These are phyloP conservation scores for Zosterops hypoxanthus DNA, from an alignment of 2,113 vertebrate species.

Conservation along the genomic window DNA sequence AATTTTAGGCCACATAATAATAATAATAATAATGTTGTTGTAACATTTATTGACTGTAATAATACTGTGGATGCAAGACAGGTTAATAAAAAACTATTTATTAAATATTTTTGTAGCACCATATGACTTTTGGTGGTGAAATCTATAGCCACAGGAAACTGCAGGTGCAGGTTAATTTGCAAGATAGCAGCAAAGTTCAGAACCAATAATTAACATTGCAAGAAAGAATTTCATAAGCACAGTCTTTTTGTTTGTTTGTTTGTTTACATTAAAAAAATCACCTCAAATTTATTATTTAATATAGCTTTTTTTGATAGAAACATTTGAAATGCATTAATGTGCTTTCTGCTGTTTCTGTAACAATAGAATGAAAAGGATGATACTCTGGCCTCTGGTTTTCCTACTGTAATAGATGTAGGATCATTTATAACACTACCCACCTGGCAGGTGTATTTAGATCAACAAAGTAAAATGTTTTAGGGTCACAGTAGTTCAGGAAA, in stretches of 20 bases:
- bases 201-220: not conserved
- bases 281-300: not conserved
- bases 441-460: not conserved
- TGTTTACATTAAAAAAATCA: not conserved
- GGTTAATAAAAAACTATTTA: conserved; percentile 52
- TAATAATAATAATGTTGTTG: not conserved
- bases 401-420: not conserved
- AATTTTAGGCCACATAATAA: conserved; percentile 58
- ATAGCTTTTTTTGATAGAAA: not conserved
- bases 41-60: conserved; percentile 41
- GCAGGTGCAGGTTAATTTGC: not conserved
- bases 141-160: not conserved
- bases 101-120: not conserved
- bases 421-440: too few relatives aligned
- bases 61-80: not conserved
- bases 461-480: not conserved
- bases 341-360: not conserved
- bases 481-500: not conserved
- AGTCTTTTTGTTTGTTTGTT: not conserved
- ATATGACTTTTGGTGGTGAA: not conserved
- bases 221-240: not conserved
- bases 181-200: not conserved
- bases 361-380: not conserved
- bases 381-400: not conserved
- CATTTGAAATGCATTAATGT: not conserved